phyloP scores from a whole-genome alignment of 2,797 vertebrate species.

The Antennarius maculatus region DNA sequence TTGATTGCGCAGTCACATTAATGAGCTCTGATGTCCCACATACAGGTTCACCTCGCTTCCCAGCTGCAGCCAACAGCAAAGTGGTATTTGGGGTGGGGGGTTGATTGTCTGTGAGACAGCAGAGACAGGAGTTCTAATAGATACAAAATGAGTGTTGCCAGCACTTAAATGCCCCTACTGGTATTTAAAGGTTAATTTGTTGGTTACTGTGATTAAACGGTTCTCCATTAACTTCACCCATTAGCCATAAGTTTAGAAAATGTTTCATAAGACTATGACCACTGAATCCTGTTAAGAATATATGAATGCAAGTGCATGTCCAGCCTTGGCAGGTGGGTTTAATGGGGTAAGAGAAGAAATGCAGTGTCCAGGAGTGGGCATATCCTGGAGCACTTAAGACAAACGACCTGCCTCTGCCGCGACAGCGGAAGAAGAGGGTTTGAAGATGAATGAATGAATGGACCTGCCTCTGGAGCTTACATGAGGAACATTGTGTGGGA shows the following conservation, averaged over 20 bases:
- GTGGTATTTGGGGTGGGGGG: constrained; percentile 40
- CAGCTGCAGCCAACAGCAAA: constrained; percentile 55
- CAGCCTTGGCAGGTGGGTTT: constrained; percentile 6
- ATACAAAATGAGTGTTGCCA: constrained; percentile 48
- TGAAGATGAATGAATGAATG: too few species aligned
- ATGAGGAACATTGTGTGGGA: constrained; percentile 40
- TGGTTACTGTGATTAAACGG: constrained; percentile 74
- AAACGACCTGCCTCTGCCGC: constrained; percentile 7
- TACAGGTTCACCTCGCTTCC: constrained; percentile 66
- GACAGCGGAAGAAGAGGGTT: too few species aligned
- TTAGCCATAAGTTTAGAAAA: constrained; percentile 55
- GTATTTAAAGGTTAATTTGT: constrained; percentile 81
- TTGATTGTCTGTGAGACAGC: constrained; percentile 50
- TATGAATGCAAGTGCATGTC: background rate
- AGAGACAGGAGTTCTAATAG: constrained; percentile 39
- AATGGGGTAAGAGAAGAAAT: constrained; percentile 1
- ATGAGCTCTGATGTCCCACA: constrained; percentile 80
- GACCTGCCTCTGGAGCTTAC: constrained; percentile 16
- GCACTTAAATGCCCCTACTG: constrained; percentile 60
- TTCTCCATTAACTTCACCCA: constrained; percentile 63
- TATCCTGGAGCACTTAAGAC: constrained; percentile 22
- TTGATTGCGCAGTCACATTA: constrained; percentile 80
- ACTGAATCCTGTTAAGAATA: constrained; percentile 43
- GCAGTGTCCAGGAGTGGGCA: constrained; percentile 1
- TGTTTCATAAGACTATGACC: constrained; percentile 52